Evolutionary conservation across 2,888 invertebrate genomes (phyloP), one percentile per base, ranked within the genome.

Genomic region (Hydrotaea diabolus): DNA sequence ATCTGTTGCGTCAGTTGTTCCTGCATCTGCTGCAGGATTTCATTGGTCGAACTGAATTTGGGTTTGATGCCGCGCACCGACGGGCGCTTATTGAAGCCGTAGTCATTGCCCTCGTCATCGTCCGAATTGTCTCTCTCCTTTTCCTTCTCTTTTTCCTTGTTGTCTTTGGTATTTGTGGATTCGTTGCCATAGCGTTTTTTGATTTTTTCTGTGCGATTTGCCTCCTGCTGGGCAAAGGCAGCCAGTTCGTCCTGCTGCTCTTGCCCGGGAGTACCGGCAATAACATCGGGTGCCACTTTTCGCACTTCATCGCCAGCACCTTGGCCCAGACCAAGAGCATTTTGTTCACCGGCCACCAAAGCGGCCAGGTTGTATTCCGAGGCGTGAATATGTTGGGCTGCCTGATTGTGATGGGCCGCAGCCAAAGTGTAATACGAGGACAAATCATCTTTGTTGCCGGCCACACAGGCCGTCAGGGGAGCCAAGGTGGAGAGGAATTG

Each of bases 1-100:
- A 91, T 91, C 79, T 90, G 89, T 77, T 90, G 88, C 46, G 88
- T 92, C 64, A 95, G 92, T 87, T 96, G 95, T 78, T 95, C 95
- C 90, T 96, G 96, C 93, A 97, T 95, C 90, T 97, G 97, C 88
- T 96, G 95, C 0, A 97, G 93, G 55, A 97, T 96, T 88, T 96
- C 96, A 85, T 95, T 96, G 5, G 95, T 95, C 0, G 96, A 95
- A 13, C 96, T 96, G 86, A 97, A 95, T 86, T 96, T 95, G n/a
- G 97, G 96, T 90, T 97, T 97, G 85, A 98, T 97, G 0, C 97
- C 97, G 0, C 97, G 94, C 0, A 98, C 97, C 0, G 97, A 96
- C 0, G 97, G 97, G n/a, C 97, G 93, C 49, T 96, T 94, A 89
- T 97, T 96, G 91, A 98, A 97, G 0, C 97, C 97, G 88, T 97